phyloP scores from a whole-genome alignment of 2,888 invertebrate species.

The Chalcis sispes region DNA sequence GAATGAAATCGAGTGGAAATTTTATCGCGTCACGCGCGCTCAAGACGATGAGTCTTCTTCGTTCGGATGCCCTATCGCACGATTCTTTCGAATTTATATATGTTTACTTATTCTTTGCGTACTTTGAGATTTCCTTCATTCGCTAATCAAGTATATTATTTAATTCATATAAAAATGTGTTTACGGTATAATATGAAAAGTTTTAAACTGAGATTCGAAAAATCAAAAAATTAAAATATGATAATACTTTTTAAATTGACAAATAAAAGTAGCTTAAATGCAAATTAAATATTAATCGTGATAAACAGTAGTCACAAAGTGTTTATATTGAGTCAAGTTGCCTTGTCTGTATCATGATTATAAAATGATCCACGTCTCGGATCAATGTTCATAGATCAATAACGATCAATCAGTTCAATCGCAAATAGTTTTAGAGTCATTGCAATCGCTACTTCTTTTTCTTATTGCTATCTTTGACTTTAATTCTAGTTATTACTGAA shows the following conservation, averaged over 20 bases:
- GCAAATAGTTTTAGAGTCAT: constrained; percentile 20
- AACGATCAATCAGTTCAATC: constrained; percentile 22
- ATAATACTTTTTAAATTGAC: too few relatives aligned
- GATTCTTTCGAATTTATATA: too few relatives aligned
- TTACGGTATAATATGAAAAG: too few relatives aligned
- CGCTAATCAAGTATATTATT: too few relatives aligned
- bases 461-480: background rate
- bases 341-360: constrained; percentile 3
- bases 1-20: constrained; percentile 16
- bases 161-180: too few relatives aligned
- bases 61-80: too few relatives aligned
- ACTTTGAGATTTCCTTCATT: too few relatives aligned
- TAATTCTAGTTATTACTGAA: background rate
- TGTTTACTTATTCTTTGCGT: too few relatives aligned
- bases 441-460: constrained; percentile 5
- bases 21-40: constrained; percentile 1
- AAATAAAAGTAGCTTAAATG: background rate
- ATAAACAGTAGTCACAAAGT: background rate
- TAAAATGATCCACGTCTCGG: background rate
- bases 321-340: background rate
- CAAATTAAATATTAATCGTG: too few relatives aligned
- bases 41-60: too few relatives aligned
- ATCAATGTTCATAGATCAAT: constrained; percentile 37
- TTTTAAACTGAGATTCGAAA: too few relatives aligned
- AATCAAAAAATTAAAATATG: too few relatives aligned